Percentiles rank a stretch among this genome's conserved stretches.
phyloP scores from a whole-genome alignment of 2,888 invertebrate species.

The Oxystoma pomonae region DNA sequence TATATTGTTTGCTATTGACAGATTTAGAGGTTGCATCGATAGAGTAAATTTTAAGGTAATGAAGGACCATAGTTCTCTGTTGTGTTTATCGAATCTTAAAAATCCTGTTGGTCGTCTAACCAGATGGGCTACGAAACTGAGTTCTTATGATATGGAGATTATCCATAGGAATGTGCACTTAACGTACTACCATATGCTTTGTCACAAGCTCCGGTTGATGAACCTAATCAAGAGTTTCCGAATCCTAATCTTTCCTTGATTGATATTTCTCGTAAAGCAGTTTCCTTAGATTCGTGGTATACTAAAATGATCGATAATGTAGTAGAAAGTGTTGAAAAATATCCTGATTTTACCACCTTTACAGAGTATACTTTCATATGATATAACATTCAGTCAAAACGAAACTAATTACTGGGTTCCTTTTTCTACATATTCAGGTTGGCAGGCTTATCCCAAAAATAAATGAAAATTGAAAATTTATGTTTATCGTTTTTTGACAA shows the following conservation, averaged over 20 bases:
- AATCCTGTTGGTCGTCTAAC: conserved; percentile 1
- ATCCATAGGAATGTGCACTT: conserved; percentile 17
- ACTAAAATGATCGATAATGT: neutral
- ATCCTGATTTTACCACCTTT: neutral
- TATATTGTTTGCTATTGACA: conserved; percentile 12
- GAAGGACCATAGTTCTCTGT: conserved; percentile 6
- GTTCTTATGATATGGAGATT: conserved; percentile 19
- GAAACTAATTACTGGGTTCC: no score
- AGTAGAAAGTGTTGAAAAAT: neutral
- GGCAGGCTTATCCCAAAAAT: no score
- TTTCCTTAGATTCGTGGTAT: neutral
- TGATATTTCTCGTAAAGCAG: neutral
- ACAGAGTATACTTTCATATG: no score
- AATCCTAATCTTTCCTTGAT: neutral
- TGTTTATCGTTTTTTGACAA: no score
- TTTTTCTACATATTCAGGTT: no score
- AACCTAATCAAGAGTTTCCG: neutral
- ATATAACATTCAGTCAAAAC: no score
- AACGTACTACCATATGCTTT: conserved; percentile 16
- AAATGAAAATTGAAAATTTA: no score
- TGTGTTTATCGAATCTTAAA: conserved; percentile 4
- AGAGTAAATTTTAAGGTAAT: conserved; percentile 11
- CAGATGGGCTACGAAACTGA: conserved; percentile 8
- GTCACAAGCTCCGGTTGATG: conserved; percentile 3
- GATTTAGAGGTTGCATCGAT: conserved; percentile 18